Evolutionary conservation across 2,888 invertebrate genomes (phyloP), one percentile per base, ranked within the genome.

Genomic region (Oscheius sp.): DNA sequence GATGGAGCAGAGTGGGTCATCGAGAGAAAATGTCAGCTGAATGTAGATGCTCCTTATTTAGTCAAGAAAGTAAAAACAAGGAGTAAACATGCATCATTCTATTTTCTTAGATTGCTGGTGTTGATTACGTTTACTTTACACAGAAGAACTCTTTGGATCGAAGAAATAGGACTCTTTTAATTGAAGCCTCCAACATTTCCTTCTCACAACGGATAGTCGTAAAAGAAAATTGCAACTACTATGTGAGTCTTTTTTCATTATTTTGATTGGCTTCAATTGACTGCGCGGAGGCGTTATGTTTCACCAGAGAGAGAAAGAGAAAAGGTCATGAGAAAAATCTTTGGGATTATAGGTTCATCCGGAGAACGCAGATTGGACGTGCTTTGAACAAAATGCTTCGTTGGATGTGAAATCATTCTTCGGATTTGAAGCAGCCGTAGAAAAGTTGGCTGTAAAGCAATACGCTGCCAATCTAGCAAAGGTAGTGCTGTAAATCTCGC

Each of bases 401-500:
- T 90, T 96, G 70, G 95, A 95, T 88, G 94, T 96, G 58, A 94
- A 93, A 87, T 94, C 92, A 83, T 96, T 96, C 89, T 95, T 95
- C 88, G 95, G 95, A 0, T 92, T 96, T 84, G 96, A 96, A 89
- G 92, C 91, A 87, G 92, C 93, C 0, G 94, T 95, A 86, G 96
- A 96, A 89, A 96, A 95, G 88, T 91, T 96, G 83, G 93, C 95
- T 57, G 95, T 95, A 92, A 95, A 95, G 86, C 95, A 96, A 86
- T 96, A 96, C 87, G 92, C 94, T 3, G 90, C 92, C 53, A 94
- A 93, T 87, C 92, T 94, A 80, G 91, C 92, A 58, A 93, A 91
- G 89, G 90, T 90, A 80, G 71, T 12, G n/a, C n/a, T 37, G 3
- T 34, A n/a, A 34, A n/a, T 33, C 0, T 17, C 4, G 4, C n/a